Percentiles rank a stretch among this genome's conserved stretches.
phyloP scores from a whole-genome alignment of 2,797 vertebrate species.

The Xiphophorus birchmanni region DNA sequence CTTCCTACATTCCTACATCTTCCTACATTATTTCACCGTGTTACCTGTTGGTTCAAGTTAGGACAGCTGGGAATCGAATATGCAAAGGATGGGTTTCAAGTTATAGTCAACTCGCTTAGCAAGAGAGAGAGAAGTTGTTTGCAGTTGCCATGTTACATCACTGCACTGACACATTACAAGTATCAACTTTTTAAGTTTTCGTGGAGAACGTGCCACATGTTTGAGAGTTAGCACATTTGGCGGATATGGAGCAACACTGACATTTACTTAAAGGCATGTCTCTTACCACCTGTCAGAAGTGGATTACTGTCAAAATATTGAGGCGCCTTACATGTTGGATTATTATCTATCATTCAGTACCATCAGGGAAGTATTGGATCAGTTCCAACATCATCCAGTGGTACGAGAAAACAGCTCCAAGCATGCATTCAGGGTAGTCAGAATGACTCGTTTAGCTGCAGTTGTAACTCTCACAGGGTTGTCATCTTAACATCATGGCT shows the following conservation, averaged over 20 bases:
- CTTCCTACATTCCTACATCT: slow-evolving; percentile 4
- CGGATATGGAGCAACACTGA: slow-evolving; percentile 11
- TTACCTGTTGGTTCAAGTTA: slow-evolving; percentile 11
- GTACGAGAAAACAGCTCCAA: neutral
- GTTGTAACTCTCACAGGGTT: neutral
- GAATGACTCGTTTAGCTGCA: neutral
- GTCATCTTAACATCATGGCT: neutral
- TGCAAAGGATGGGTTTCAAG: neutral
- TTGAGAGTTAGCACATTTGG: slow-evolving; percentile 11
- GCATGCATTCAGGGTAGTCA: slow-evolving; percentile 3
- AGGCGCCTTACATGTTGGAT: slow-evolving; percentile 3
- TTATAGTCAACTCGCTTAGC: neutral
- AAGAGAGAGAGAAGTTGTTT: slow-evolving; percentile 5
- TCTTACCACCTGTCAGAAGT: slow-evolving; percentile 13
- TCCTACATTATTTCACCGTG: slow-evolving; percentile 4
- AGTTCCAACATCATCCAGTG: neutral
- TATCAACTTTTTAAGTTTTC: slow-evolving; percentile 18
- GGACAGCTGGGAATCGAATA: slow-evolving; percentile 12
- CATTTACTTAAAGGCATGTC: slow-evolving; percentile 8
- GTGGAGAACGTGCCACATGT: slow-evolving; percentile 2
- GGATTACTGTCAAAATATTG: slow-evolving; percentile 16
- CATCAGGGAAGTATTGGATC: slow-evolving; percentile 1
- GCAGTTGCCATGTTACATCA: neutral
- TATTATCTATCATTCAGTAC: slow-evolving; percentile 12
- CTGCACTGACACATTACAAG: slow-evolving; percentile 7